phyloP scores from a whole-genome alignment of 1,140 invertebrate genomes.

The Eueides isabella region DNA sequence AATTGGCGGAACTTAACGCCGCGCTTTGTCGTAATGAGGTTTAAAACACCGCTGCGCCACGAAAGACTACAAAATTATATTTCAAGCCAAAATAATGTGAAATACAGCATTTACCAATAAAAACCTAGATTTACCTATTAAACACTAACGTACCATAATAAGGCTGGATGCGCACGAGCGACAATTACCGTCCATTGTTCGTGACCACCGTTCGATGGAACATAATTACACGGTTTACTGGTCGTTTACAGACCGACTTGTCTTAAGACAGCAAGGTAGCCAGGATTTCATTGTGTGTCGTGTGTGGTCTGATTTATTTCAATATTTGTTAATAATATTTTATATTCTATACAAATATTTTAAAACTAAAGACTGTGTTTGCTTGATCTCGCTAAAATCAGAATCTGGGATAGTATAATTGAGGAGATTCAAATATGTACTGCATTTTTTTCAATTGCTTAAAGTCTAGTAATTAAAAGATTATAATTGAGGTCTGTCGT shows the following conservation, averaged over 20 bases:
- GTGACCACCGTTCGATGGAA: slow-evolving; percentile 46
- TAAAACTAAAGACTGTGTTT: too few species aligned
- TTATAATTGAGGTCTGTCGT: too few species aligned
- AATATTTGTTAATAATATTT: too few species aligned
- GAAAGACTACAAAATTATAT: not conserved
- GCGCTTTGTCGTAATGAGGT: too few species aligned
- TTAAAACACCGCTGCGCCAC: too few species aligned
- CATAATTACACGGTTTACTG: slow-evolving; percentile 57
- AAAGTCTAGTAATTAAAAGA: too few species aligned
- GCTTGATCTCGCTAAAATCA: too few species aligned
- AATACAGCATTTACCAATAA: not conserved
- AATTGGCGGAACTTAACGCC: too few species aligned
- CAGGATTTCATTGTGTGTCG: not conserved
- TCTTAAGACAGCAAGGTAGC: slow-evolving; percentile 5
- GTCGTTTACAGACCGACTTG: slow-evolving; percentile 20
- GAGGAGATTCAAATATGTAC: too few species aligned
- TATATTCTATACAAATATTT: too few species aligned
- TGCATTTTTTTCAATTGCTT: too few species aligned
- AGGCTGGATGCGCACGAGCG: slow-evolving; percentile 49
- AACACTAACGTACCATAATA: slow-evolving; percentile 13
- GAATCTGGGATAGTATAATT: too few species aligned
- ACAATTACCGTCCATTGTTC: slow-evolving; percentile 55
- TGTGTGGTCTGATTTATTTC: not conserved
- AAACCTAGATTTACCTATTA: not conserved
- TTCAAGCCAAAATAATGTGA: not conserved